Percentiles rank a stretch among this genome's conserved stretches.
These are phyloP conservation scores for Addax nasomaculatus DNA, from an alignment of 2,113 vertebrate species.

Conservation along the genomic window DNA sequence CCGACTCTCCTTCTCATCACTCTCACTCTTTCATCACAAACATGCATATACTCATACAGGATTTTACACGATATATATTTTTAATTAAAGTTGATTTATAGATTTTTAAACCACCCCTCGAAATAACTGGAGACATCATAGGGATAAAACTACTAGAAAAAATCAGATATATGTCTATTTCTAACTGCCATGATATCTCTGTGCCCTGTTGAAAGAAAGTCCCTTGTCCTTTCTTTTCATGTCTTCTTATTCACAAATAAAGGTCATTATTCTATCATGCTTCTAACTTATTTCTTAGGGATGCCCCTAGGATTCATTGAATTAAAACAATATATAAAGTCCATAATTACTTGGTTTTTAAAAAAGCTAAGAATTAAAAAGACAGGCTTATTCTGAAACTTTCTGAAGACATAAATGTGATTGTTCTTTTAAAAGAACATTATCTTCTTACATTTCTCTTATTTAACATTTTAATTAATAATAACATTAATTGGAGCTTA, in stretches of 20 bases:
- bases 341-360: neutral
- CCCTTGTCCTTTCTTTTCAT: neutral
- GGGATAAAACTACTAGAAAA: neutral
- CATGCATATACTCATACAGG: neutral
- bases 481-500: neutral
- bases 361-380: neutral
- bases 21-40: neutral
- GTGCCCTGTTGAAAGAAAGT: neutral
- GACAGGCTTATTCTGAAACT: neutral
- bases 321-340: conserved; percentile 9
- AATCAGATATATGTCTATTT: neutral
- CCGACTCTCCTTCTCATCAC: neutral
- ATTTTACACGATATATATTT: neutral
- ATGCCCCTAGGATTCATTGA: neutral
- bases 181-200: neutral
- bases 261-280: neutral
- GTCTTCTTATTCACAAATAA: neutral
- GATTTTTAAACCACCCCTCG: neutral
- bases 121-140: neutral
- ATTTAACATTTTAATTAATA: neutral
- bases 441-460: neutral
- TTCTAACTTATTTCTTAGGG: neutral
- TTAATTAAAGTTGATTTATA: conserved; percentile 1
- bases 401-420: neutral
- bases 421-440: neutral